phyloP scores from a whole-genome alignment of 1,140 invertebrate species.

The Oryctes rhinoceros region DNA sequence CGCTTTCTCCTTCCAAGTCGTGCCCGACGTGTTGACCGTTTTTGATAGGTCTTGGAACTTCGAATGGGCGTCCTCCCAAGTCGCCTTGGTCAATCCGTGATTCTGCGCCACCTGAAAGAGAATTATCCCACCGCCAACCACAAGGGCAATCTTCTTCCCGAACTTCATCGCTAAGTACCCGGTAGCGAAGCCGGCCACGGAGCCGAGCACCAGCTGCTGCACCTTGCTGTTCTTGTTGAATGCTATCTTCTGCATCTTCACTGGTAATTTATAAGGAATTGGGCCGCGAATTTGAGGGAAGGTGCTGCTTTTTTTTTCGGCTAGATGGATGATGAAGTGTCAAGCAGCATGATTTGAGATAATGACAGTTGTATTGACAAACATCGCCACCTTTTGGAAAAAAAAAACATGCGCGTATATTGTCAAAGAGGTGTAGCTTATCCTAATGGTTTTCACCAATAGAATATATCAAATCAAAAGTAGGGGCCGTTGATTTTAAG shows the following conservation, averaged over 20 bases:
- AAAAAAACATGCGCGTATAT: too few species aligned
- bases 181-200: conserved; percentile 80
- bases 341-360: not conserved
- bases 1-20: not conserved
- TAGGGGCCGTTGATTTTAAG: too few species aligned
- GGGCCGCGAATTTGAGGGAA: not conserved
- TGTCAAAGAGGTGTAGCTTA: too few species aligned
- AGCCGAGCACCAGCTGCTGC: conserved; percentile 87
- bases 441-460: too few species aligned
- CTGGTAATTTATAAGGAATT: conserved; percentile 12
- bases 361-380: conserved; percentile 17
- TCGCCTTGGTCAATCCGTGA: conserved; percentile 18
- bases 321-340: not conserved
- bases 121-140: conserved; percentile 37
- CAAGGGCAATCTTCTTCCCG: conserved; percentile 38
- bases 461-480: too few species aligned
- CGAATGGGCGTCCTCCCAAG: conserved; percentile 38
- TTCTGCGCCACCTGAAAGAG: conserved; percentile 33
- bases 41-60: conserved; percentile 78
- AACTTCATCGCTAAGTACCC: conserved; percentile 43
- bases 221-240: conserved; percentile 83
- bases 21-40: conserved; percentile 62
- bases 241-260: conserved; percentile 60
- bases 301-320: not conserved
- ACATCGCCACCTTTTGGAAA: conserved; percentile 3